These are phyloP conservation scores for Myotis brandtii DNA, from an alignment of 2,113 vertebrate genomes.

Conservation along the genomic window DNA sequence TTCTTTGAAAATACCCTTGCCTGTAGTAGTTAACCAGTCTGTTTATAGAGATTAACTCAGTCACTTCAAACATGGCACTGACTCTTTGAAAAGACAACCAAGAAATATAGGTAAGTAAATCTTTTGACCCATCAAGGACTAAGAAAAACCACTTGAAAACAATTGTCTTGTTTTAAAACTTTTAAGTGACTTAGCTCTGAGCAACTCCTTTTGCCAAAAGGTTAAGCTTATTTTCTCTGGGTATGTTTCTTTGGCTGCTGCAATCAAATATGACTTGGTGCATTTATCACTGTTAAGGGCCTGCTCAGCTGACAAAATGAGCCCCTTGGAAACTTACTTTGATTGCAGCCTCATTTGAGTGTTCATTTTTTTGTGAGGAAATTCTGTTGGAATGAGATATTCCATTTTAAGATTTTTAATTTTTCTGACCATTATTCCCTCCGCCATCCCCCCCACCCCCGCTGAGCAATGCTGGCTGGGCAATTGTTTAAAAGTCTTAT, in stretches of 20 bases:
- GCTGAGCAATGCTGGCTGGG: too few species aligned
- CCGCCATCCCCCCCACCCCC: too few species aligned
- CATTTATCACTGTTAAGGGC: neutral
- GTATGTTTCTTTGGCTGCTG: neutral
- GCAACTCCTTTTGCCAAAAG: neutral
- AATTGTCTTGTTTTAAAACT: neutral
- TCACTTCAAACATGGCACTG: neutral
- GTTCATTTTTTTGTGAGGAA: neutral
- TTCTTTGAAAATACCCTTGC: neutral
- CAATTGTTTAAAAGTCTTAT: too few species aligned
- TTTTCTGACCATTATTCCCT: neutral
- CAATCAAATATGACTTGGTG: neutral
- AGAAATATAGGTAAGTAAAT: neutral
- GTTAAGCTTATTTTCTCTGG: neutral
- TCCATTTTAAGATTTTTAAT: neutral
- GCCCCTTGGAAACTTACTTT: neutral
- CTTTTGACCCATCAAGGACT: neutral
- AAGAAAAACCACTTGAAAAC: neutral
- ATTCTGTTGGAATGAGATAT: neutral
- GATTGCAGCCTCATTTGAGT: neutral
- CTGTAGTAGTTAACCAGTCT: neutral
- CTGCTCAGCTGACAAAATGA: neutral
- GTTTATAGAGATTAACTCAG: neutral
- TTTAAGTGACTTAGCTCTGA: neutral
- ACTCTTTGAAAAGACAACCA: neutral